Base-by-base conservation (phyloP, 2,888 invertebrate genomes). In the Andricus curvator region DNA sequence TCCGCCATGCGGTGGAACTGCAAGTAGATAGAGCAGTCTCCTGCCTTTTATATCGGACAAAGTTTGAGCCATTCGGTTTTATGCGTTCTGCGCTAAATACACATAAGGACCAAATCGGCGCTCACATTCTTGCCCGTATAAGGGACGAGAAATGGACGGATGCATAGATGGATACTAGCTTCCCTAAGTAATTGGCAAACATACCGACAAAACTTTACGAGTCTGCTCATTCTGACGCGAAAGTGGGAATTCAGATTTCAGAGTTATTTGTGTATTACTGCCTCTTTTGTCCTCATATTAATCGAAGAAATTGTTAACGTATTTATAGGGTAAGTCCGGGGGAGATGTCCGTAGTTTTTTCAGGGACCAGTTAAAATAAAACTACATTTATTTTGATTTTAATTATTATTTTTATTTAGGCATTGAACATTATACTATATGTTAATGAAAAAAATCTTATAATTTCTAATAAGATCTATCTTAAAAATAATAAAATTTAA, bases 1-100 rank as follows among this genome's bases (percentile, higher is more conserved):
- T 48, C 25, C 51, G 70, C 60, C 41, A 64, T 79, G 51, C 66
- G 68, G 67, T 64, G 44, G 22, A 68, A 60, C 74, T 77, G 41
- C 78, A 80, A 81, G 78, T 81, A 80, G 82, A 82, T 83, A 80
- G 83, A 82, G 76, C 66, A 84, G 80, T 81, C 82, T 81, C 81
- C 80, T 77, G 76, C 68, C 81, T 82, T 86, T 89, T 90, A 89
- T 88, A 89, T 90, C 87, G 88, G 81, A 83, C 85, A 87, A 91
- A 91, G 87, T 91, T 90, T 84, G 86, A 87, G 84, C 88, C 86
- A 90, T 91, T 91, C 84, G 86, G 86, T 91, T 91, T 91, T 91
- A 91, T 88, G 88, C 86, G 79, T 79, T 85, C 82, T 84, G 80
- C 85, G 85, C 88, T 89, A 89, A 89, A 89, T 89, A 89, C 89